These are phyloP conservation scores for Macrotrachela quadricornifera DNA, from an alignment of 1,140 invertebrate species.

Conservation along the genomic window DNA sequence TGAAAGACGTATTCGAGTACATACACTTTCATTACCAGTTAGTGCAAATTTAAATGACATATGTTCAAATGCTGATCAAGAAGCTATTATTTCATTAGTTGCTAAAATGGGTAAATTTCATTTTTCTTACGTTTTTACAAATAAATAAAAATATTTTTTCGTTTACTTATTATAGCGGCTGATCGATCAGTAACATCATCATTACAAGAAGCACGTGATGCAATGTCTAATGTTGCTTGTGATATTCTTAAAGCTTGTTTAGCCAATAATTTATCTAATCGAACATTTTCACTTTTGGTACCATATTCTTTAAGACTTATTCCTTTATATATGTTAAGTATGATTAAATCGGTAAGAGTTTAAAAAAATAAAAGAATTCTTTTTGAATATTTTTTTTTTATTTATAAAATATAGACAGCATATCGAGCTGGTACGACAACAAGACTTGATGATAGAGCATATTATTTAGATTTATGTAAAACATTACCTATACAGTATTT, in stretches of 20 bases:
- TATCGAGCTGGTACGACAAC: slow-evolving; percentile 17
- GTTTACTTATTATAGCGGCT: slow-evolving; percentile 45
- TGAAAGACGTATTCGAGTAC: slow-evolving; percentile 84
- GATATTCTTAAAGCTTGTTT: slow-evolving; percentile 61
- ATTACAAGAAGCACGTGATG: slow-evolving; percentile 74
- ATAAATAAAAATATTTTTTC: neutral
- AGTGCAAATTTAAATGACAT: slow-evolving; percentile 60
- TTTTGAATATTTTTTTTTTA: neutral
- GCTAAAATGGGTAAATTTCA: slow-evolving; percentile 65
- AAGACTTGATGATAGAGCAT: slow-evolving; percentile 70
- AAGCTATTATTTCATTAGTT: slow-evolving; percentile 70
- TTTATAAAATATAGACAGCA: neutral
- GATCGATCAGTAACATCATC: slow-evolving; percentile 65
- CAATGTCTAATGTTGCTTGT: slow-evolving; percentile 75
- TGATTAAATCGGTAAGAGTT: slow-evolving; percentile 62
- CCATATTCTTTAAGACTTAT: slow-evolving; percentile 52
- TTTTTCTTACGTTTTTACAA: too few species aligned
- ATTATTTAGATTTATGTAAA: slow-evolving; percentile 80
- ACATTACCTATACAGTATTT: slow-evolving; percentile 55
- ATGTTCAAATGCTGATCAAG: slow-evolving; percentile 72
- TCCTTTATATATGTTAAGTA: slow-evolving; percentile 65
- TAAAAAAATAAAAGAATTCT: neutral
- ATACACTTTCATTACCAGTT: slow-evolving; percentile 80
- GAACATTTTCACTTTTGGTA: slow-evolving; percentile 44
- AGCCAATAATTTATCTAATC: slow-evolving; percentile 36